Evolutionary conservation across 2,888 invertebrate species (phyloP).

Genomic region (Synanthedon tipuliformis): DNA sequence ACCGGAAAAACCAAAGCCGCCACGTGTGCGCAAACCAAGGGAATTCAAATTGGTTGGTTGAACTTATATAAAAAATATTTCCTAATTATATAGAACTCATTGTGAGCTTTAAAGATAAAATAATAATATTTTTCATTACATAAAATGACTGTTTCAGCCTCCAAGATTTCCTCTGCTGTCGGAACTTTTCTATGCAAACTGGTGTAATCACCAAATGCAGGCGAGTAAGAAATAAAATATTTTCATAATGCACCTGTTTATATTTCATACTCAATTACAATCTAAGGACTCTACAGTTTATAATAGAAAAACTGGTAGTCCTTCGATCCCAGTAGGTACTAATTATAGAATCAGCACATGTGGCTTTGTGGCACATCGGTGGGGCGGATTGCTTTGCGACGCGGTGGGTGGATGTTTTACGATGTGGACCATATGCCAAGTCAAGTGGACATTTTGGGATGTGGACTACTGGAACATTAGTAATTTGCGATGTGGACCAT

Average conservation of each 20-base stretch:
- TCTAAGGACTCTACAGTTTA: too few species aligned
- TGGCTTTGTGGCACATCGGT: too few species aligned
- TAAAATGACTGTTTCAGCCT: constrained; percentile 28
- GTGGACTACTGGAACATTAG: too few species aligned
- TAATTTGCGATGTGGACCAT: too few species aligned
- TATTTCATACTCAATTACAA: neutral
- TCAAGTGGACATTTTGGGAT: too few species aligned
- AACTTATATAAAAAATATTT: neutral
- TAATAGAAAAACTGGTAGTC: too few species aligned
- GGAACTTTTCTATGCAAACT: constrained; percentile 39
- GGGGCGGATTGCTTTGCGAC: too few species aligned
- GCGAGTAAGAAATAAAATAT: constrained; percentile 14
- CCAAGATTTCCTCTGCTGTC: constrained; percentile 45
- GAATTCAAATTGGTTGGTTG: constrained; percentile 46
- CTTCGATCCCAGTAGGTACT: too few species aligned
- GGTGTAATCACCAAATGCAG: constrained; percentile 59
- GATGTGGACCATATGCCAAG: too few species aligned
- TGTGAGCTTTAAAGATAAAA: neutral
- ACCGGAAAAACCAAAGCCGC: constrained; percentile 43
- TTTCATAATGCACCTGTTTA: neutral
- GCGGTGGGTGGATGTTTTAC: too few species aligned
- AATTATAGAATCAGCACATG: too few species aligned
- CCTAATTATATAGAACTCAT: constrained; percentile 1
- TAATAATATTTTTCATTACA: neutral
- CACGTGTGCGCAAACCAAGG: constrained; percentile 37